Percentiles rank a stretch among this genome's conserved stretches.
Evolutionary conservation across 2,797 vertebrate species (phyloP).

Genomic region (Atherinosoma microstoma): DNA sequence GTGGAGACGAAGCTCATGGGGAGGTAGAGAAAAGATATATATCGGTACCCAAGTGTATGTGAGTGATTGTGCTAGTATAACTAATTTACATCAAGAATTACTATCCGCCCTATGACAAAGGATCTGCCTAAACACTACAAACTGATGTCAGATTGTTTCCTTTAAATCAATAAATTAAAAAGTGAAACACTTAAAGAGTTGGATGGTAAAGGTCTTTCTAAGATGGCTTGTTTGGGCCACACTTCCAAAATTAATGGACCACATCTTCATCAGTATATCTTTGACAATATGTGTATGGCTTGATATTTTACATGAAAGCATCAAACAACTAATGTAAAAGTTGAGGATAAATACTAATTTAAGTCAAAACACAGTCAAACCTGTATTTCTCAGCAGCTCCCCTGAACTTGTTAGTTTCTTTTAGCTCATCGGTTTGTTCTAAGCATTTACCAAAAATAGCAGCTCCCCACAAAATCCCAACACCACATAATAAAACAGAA

Average conservation of each 20-base stretch:
- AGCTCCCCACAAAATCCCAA: too few species aligned
- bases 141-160: conserved; percentile 22
- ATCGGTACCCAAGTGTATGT: conserved; percentile 26
- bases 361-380: too few species aligned
- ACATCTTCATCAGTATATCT: not conserved
- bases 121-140: conserved; percentile 25
- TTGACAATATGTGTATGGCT: not conserved
- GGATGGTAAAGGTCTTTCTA: too few species aligned
- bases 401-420: not conserved
- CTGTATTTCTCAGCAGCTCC: not conserved
- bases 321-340: not conserved
- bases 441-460: too few species aligned
- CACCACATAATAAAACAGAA: not conserved
- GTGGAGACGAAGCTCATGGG: conserved; percentile 31
- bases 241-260: not conserved
- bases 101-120: conserved; percentile 39
- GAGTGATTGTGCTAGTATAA: conserved; percentile 38
- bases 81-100: conserved; percentile 67
- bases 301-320: not conserved
- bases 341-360: not conserved
- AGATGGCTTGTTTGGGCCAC: not conserved
- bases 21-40: conserved; percentile 44
- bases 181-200: too few species aligned
- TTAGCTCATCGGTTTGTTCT: too few species aligned
- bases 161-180: not conserved